Conservation (phyloP, 2,113 vertebrate species). For the Barnardius zonarius region DNA sequence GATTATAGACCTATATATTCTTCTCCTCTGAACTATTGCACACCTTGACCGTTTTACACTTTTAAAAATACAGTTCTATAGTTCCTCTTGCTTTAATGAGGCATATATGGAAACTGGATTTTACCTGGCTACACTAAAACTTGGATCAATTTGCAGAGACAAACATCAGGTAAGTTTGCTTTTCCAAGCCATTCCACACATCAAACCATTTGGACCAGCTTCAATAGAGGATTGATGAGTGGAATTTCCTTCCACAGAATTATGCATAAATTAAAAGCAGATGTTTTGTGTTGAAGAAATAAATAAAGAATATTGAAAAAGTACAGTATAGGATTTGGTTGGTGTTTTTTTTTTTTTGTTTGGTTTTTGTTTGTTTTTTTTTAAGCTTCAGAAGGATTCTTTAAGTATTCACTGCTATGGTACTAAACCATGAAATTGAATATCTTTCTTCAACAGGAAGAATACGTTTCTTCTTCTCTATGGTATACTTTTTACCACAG, state of each 20-base stretch:
- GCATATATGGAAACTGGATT: background rate
- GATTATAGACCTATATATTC: background rate
- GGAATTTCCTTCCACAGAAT: background rate
- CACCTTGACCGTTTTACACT: background rate
- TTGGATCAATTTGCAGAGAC: conserved; percentile 15
- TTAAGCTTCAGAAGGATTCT: background rate
- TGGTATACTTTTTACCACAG: background rate
- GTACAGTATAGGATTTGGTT: background rate
- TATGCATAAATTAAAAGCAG: background rate
- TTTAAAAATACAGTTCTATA: background rate
- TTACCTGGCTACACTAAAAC: background rate
- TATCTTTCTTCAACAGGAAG: background rate
- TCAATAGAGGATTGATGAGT: background rate
- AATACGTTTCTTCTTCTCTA: background rate
- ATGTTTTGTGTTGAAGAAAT: background rate
- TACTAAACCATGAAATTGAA: background rate
- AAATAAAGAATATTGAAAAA: background rate
- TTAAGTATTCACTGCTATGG: background rate
- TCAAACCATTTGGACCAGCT: background rate
- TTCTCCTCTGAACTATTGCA: background rate
- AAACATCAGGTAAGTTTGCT: conserved; percentile 1
- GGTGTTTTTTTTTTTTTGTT: too few relatives aligned
- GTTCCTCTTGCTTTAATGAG: background rate
- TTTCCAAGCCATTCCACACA: background rate
- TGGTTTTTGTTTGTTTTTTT: background rate